Base-by-base conservation (phyloP, 2,113 vertebrate species). In the Noturus placidus region DNA sequence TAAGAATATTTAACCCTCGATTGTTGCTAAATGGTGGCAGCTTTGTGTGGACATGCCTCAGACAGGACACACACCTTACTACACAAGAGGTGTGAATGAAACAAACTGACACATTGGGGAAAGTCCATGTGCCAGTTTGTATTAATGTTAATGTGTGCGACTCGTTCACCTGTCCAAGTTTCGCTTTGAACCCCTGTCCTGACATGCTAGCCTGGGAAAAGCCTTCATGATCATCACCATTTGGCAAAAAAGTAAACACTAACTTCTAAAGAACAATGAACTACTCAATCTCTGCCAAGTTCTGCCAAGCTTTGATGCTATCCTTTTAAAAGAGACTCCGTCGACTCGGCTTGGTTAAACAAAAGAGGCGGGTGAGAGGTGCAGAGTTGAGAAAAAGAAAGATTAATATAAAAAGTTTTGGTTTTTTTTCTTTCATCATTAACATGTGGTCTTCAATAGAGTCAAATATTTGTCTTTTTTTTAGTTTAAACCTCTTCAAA, bases 171-270 rank as follows among this genome's bases (percentile, higher is more conserved):
- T 38, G 30, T 38, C 79, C 61, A 63, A 50, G 59, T 84, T 79
- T 80, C 74, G 19, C 72, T 83, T 76, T 82, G 56, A 81, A 83
- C 67, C 82, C 65, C 46, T 89, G 89, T 84, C 83, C 87, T 20
- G 59, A 89, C 87, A 87, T 14, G 87, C 86, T 65, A 83, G 70
- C 50, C 77, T 35, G 69, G 35, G 56, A 67, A 74, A 89, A n/a
- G 19, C 63, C 83, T 76, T 65, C 42, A 83, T 46, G 42, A 46
- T 57, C 20, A 56, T 56, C 59, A 85, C 77, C 78, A 30, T 72
- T 69, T 83, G 87, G 52, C 82, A 35, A 84, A 85, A 85, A 88
- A 78, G 86, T 90, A 89, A 87, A 90, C 89, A 90, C 3, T 70
- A 65, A 90, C 3, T 70, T 57, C 86, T 85, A 83, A 69, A 57